Base-by-base conservation (phyloP, 2,888 invertebrate genomes). In the Drosophila fulvimacula region DNA sequence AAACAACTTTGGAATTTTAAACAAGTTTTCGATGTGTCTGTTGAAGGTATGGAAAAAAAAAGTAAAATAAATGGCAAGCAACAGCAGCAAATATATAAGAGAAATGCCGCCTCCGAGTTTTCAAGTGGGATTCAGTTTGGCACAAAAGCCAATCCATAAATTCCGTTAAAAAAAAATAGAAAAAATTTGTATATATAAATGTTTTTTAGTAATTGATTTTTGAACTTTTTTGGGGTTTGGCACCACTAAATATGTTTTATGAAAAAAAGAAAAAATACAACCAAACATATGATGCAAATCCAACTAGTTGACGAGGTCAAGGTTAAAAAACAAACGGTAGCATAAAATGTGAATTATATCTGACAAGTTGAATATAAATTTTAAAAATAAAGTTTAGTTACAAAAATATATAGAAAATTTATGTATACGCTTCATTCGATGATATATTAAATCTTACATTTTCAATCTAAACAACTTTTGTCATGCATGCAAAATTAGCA, bases 191-290 rank as follows among this genome's bases (percentile, higher is more conserved):
- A 36, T 48, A 49, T 57, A 51, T 19, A 63, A 67, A 63, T 57
- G 30, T 56, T 52, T 64, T 73, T 53, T 60, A 65, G 68, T 73
- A 87, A 87, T 82, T 87, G 78, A 84, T 87, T 78, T 78, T 57
- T 69, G 61, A 52, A 30, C 49, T 69, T 59, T 56, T 61, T 52
- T 24, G 53, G 42, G 42, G 46, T 17, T 41, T 24, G 59, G 48
- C 52, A 48, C 48, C 24, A 21, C 21, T 21, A 57, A 41, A 65
- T 13, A 55, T 13, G 38, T n/a, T n/a, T 15, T 13, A 44, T 19
- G 15, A 19, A 55, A 36, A 58, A 51, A 62, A 34, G 5, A 34
- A 67, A 52, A 42, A 59, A 19, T 49, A 19, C 9, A 34, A 13
- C 17, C 7, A 55, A 48, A 59, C 19, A 41, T 17, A 32, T 27